Percentiles rank a stretch among this genome's conserved stretches.
These are phyloP conservation scores for Geococcyx californianus DNA, from an alignment of 2,113 vertebrate genomes.

Conservation along the genomic window DNA sequence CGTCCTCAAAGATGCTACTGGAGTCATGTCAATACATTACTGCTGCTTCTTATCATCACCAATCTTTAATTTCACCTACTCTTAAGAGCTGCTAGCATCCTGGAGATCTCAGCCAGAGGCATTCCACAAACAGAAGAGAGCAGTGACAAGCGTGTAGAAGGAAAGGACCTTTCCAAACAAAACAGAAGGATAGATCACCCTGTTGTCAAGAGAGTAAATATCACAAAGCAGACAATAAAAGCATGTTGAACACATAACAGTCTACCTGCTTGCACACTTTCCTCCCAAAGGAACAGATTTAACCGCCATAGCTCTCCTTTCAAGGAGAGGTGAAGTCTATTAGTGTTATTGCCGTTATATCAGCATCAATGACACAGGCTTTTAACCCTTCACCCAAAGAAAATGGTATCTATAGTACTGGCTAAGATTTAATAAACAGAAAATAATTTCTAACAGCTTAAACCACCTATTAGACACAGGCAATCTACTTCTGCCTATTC, in stretches of 20 bases:
- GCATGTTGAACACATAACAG: not conserved
- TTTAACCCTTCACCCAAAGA: not conserved
- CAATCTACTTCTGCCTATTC: not conserved
- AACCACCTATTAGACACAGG: not conserved
- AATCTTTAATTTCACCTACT: not conserved
- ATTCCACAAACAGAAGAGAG: not conserved
- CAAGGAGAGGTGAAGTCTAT: not conserved
- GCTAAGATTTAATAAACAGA: not conserved
- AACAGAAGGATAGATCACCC: not conserved
- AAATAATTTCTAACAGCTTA: not conserved
- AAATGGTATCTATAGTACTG: not conserved
- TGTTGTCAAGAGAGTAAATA: not conserved
- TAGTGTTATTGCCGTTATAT: not conserved
- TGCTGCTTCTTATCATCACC: not conserved
- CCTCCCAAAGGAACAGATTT: not conserved
- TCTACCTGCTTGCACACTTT: not conserved
- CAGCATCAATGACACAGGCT: not conserved
- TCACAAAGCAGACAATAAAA: not conserved
- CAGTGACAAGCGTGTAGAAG: accelerated
- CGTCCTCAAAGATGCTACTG: not conserved
- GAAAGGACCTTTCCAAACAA: not conserved
- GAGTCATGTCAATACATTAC: not conserved
- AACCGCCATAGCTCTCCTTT: not conserved
- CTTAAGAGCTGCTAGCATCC: not conserved
- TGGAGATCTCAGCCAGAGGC: not conserved